Conservation (phyloP, 2,888 invertebrate genomes). For the Apamea sordens region DNA sequence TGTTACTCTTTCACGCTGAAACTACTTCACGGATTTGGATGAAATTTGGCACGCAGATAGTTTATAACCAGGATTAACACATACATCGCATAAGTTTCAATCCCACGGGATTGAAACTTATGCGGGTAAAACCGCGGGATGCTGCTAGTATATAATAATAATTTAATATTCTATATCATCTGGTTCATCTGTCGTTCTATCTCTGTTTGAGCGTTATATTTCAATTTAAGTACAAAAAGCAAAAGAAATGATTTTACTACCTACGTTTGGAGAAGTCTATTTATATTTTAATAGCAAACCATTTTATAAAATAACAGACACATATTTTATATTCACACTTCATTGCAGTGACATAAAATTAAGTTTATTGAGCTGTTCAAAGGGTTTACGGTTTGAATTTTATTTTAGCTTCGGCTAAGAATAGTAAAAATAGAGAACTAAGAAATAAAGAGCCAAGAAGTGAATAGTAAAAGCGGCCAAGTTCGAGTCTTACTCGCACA, state of each 20-base stretch:
- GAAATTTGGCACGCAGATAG: no score
- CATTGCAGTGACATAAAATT: conserved; percentile 22
- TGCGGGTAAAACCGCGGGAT: no score
- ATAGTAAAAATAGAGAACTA: conserved; percentile 15
- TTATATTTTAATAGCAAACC: conserved; percentile 12
- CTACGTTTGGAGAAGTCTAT: conserved; percentile 12
- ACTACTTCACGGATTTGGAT: no score
- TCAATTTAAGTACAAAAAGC: not conserved
- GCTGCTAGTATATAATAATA: no score
- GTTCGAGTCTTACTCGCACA: not conserved
- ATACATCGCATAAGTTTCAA: no score
- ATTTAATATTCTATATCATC: not conserved
- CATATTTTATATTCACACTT: conserved; percentile 15
- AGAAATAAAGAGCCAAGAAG: no score
- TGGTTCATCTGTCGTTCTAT: not conserved
- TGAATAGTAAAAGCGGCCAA: not conserved
- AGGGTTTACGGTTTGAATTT: conserved; percentile 10
- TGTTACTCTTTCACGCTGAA: no score
- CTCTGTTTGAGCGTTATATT: not conserved
- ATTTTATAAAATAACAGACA: conserved; percentile 1
- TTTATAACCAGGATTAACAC: no score
- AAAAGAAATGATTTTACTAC: not conserved
- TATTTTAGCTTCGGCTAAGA: conserved; percentile 10
- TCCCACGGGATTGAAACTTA: no score
- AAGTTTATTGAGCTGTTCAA: conserved; percentile 30